Evolutionary conservation across 2,888 invertebrate species (phyloP).

Genomic region (Clitarchus hookeri): DNA sequence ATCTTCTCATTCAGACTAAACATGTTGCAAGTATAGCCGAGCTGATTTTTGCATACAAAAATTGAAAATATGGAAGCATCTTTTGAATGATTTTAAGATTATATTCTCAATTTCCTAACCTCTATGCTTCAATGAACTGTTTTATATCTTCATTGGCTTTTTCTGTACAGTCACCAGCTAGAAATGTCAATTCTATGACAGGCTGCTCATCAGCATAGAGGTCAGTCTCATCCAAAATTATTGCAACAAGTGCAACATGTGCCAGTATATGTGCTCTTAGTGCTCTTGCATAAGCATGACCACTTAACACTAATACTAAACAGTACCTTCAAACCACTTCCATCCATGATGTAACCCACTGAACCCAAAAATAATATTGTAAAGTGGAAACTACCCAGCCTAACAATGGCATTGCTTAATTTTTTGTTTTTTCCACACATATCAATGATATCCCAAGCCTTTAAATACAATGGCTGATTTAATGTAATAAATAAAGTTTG

Average conservation of each 20-base stretch:
- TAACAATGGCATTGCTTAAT: slow-evolving; percentile 38
- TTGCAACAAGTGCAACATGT: not conserved
- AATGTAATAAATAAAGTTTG: slow-evolving; percentile 48
- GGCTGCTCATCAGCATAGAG: not conserved
- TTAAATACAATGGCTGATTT: slow-evolving; percentile 49
- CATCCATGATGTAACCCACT: slow-evolving; percentile 36
- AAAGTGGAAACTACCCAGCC: slow-evolving; percentile 41
- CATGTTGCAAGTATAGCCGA: slow-evolving; percentile 43
- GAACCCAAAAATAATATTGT: slow-evolving; percentile 35
- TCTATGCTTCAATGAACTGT: slow-evolving; percentile 33
- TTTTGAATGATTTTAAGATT: slow-evolving; percentile 36
- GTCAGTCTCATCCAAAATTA: not conserved
- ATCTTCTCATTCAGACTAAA: slow-evolving; percentile 30
- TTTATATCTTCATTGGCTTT: not conserved
- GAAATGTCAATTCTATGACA: not conserved
- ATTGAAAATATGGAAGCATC: slow-evolving; percentile 38
- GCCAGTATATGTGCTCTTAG: slow-evolving; percentile 17
- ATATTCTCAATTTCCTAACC: slow-evolving; percentile 34
- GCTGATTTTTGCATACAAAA: slow-evolving; percentile 39
- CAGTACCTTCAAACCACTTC: slow-evolving; percentile 30
- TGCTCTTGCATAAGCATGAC: slow-evolving; percentile 27
- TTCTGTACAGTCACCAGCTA: not conserved
- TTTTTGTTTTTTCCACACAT: slow-evolving; percentile 36
- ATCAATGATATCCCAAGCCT: slow-evolving; percentile 48
- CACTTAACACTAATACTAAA: not conserved